Evolutionary conservation across 2,888 invertebrate species (phyloP).

Genomic region (Fragum whitleyi): DNA sequence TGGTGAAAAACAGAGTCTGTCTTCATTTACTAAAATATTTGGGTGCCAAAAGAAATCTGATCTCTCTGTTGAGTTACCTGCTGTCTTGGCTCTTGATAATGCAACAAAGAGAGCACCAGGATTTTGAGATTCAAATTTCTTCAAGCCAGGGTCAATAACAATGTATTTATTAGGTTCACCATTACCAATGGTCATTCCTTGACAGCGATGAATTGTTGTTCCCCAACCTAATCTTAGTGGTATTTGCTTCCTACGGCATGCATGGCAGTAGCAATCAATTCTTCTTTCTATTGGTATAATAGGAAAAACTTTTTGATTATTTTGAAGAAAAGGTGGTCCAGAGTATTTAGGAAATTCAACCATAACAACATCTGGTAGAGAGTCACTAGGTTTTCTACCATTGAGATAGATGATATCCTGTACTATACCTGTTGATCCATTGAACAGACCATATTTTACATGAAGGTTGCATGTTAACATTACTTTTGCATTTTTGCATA

Average conservation of each 20-base stretch:
- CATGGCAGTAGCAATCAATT: conserved; percentile 51
- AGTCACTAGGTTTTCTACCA: conserved; percentile 39
- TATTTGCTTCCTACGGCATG: conserved; percentile 52
- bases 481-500: conserved; percentile 53
- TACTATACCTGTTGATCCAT: conserved; percentile 58
- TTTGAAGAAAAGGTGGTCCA: conserved; percentile 53
- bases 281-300: conserved; percentile 55
- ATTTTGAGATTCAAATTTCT: conserved; percentile 56
- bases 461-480: conserved; percentile 57
- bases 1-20: conserved; percentile 49
- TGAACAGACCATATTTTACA: conserved; percentile 61
- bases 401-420: conserved; percentile 56
- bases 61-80: conserved; percentile 31
- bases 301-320: conserved; percentile 47
- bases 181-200: conserved; percentile 59
- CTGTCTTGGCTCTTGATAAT: conserved; percentile 57
- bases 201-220: conserved; percentile 57
- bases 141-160: conserved; percentile 48
- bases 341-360: conserved; percentile 56
- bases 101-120: conserved; percentile 65
- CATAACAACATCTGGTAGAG: conserved; percentile 63
- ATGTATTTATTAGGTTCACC: conserved; percentile 40
- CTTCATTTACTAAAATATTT: conserved; percentile 49
- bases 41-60: conserved; percentile 66
- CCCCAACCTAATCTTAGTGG: conserved; percentile 60